phyloP scores from a whole-genome alignment of 1,140 invertebrate genomes.

The Leptopilina boulardi region DNA sequence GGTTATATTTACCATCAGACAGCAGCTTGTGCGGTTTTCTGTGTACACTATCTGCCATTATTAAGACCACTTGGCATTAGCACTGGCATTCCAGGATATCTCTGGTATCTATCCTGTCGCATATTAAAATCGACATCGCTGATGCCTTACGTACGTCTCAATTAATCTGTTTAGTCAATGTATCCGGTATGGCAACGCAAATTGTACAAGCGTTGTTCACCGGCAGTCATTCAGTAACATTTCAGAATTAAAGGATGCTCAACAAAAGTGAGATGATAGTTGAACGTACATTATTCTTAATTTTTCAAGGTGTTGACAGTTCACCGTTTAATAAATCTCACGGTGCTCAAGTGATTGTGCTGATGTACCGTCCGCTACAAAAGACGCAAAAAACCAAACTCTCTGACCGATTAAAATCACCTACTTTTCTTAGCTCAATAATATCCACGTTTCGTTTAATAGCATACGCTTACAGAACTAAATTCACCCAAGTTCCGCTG shows the following conservation, averaged over 20 bases:
- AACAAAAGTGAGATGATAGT: slow-evolving; percentile 5
- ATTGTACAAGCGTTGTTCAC: slow-evolving; percentile 42
- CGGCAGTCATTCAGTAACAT: slow-evolving; percentile 10
- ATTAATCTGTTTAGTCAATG: background rate
- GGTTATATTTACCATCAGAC: slow-evolving; percentile 34
- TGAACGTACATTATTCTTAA: slow-evolving; percentile 54
- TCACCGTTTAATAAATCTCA: slow-evolving; percentile 63
- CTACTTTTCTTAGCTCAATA: slow-evolving; percentile 24
- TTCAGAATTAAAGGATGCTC: background rate
- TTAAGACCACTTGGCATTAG: slow-evolving; percentile 32
- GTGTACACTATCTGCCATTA: slow-evolving; percentile 72
- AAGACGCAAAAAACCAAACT: slow-evolving; percentile 25
- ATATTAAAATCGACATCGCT: slow-evolving; percentile 59
- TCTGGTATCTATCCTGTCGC: slow-evolving; percentile 47
- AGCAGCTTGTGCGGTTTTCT: slow-evolving; percentile 70
- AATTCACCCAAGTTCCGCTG: slow-evolving; percentile 46
- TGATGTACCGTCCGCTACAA: slow-evolving; percentile 47
- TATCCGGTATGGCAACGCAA: slow-evolving; percentile 41
- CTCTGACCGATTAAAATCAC: background rate
- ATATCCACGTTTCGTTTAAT: slow-evolving; percentile 50
- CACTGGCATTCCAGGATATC: slow-evolving; percentile 32
- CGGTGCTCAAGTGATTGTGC: slow-evolving; percentile 46
- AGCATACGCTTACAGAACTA: slow-evolving; percentile 47
- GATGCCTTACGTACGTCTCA: background rate
- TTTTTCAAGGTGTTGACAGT: slow-evolving; percentile 62